These are phyloP conservation scores for Amphiura filiformis DNA, from an alignment of 35 echinoderm and acorn worm genomes.

Conservation along the genomic window DNA sequence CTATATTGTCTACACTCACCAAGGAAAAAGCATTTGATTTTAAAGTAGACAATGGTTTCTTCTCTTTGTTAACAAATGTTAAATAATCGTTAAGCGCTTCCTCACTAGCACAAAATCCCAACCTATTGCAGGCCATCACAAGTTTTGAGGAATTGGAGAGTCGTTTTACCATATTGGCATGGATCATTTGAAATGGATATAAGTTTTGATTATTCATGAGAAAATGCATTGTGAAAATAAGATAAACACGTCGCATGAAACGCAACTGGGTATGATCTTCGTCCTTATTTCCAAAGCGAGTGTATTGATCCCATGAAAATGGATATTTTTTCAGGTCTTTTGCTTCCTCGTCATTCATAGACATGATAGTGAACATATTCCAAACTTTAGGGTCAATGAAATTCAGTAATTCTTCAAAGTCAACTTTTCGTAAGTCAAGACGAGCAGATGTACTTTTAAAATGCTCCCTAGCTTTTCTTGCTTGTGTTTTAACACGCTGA, in stretches of 20 bases:
- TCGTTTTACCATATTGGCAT: conserved; percentile 47
- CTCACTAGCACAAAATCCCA: conserved; percentile 34
- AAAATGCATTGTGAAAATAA: conserved; percentile 27
- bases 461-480: not conserved
- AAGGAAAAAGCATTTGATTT: conserved; percentile 30
- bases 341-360: conserved; percentile 2
- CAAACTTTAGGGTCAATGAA: conserved; percentile 18
- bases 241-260: conserved; percentile 21
- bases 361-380: conserved; percentile 16
- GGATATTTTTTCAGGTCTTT: not conserved
- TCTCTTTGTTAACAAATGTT: conserved; percentile 18
- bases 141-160: conserved; percentile 53
- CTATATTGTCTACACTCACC: conserved; percentile 46
- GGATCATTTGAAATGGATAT: conserved; percentile 48
- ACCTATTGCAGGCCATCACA: conserved; percentile 33
- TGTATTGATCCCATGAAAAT: not conserved
- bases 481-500: not conserved
- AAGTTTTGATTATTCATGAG: conserved; percentile 27
- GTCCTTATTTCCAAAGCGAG: not conserved
- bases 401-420: conserved; percentile 3
- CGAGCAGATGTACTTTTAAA: not conserved
- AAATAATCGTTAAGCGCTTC: conserved; percentile 35
- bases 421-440: not conserved
- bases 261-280: conserved; percentile 7
- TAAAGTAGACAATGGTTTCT: conserved; percentile 29